phyloP scores from a whole-genome alignment of 2,113 vertebrate species.

The Carettochelys insculpta region DNA sequence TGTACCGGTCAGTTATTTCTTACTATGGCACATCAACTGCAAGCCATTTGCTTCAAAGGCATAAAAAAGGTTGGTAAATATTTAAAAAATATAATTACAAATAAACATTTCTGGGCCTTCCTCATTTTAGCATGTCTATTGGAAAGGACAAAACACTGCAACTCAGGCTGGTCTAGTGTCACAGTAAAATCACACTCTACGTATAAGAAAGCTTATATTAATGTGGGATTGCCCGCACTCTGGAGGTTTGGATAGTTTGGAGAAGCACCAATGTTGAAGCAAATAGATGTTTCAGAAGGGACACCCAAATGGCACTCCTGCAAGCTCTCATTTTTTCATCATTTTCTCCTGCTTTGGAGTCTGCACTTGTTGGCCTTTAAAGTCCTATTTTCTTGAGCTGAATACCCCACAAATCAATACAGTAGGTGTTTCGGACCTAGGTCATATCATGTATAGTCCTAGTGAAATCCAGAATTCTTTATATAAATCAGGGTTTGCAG shows the following conservation, averaged over 20 bases:
- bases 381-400: background rate
- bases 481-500: background rate
- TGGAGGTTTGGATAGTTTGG: background rate
- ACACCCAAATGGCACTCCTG: background rate
- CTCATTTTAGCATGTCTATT: background rate
- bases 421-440: background rate
- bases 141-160: background rate
- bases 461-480: background rate
- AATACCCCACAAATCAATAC: background rate
- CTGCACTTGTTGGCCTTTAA: background rate
- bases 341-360: background rate
- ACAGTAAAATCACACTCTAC: background rate
- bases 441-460: background rate
- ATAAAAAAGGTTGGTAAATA: background rate
- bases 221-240: constrained; percentile 1
- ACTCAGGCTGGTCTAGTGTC: background rate
- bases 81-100: too few relatives aligned
- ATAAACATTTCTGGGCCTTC: too few relatives aligned
- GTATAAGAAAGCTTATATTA: background rate
- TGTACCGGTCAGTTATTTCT: background rate
- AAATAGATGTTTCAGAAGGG: constrained; percentile 43
- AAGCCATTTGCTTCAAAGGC: constrained; percentile 4
- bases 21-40: background rate
- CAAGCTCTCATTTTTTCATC: background rate
- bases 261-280: constrained; percentile 10